A percentile compares a stretch with the other conserved stretches of the same genome.
Evolutionary conservation across 2,888 invertebrate species (phyloP).

Genomic region (Odontomyia ornata): DNA sequence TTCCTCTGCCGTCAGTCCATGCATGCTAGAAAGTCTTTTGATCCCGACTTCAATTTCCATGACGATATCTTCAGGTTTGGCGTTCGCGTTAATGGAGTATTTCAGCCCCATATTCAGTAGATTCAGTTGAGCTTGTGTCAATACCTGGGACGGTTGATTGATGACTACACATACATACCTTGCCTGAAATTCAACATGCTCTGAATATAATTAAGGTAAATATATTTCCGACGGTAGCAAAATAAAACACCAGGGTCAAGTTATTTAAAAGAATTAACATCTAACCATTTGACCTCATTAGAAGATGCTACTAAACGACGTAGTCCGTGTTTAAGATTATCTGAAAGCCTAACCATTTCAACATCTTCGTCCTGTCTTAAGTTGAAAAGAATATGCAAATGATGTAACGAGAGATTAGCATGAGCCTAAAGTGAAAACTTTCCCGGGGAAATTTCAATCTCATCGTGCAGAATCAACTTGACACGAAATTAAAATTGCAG

Average conservation of each 20-base stretch:
- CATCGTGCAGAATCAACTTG: not conserved
- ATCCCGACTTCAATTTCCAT: too few relatives aligned
- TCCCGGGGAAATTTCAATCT: not conserved
- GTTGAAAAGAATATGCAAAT: conserved; percentile 5
- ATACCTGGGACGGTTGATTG: too few relatives aligned
- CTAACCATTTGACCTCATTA: not conserved
- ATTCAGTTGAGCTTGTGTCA: too few relatives aligned
- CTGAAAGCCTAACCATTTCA: not conserved
- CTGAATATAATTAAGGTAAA: too few relatives aligned
- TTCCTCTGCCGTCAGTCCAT: too few relatives aligned
- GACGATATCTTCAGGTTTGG: too few relatives aligned
- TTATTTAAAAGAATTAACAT: not conserved
- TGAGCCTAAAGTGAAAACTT: not conserved
- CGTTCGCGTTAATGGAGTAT: too few relatives aligned
- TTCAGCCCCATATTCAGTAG: too few relatives aligned
- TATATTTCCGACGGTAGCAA: not conserved
- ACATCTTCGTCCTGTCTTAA: too few relatives aligned
- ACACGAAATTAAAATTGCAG: not conserved
- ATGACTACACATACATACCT: too few relatives aligned
- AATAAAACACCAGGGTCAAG: not conserved
- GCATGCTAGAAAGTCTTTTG: too few relatives aligned
- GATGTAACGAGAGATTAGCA: not conserved
- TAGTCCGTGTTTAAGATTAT: not conserved
- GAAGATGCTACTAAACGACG: not conserved
- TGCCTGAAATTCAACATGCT: too few relatives aligned